These are phyloP conservation scores for Corvus cornix DNA, from an alignment of 2,113 vertebrate genomes.

Conservation along the genomic window DNA sequence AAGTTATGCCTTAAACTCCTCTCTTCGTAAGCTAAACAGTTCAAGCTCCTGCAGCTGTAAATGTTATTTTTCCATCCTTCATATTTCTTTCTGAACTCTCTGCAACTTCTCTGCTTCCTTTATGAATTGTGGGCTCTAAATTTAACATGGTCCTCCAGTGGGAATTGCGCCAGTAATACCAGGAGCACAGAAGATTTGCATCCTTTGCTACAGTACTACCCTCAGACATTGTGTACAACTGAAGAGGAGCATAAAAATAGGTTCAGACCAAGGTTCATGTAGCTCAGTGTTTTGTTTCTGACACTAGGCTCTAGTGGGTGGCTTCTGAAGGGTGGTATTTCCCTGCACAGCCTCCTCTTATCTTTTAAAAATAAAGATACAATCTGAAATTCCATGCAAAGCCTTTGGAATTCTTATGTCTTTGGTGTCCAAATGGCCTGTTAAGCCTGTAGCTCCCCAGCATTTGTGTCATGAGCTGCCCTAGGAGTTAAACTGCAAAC, in stretches of 20 bases:
- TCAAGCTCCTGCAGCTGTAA: not conserved
- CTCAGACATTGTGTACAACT: not conserved
- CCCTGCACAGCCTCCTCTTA: not conserved
- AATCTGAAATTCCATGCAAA: not conserved
- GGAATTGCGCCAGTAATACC: not conserved
- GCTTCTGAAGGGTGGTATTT: not conserved
- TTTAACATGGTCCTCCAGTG: not conserved
- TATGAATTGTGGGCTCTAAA: not conserved
- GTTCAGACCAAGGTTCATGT: not conserved
- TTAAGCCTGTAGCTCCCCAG: not conserved
- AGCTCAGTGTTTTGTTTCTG: not conserved
- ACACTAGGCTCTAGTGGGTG: not conserved
- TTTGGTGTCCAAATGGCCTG: not conserved
- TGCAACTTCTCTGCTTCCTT: constrained; percentile 1
- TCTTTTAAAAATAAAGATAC: not conserved
- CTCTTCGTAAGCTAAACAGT: not conserved
- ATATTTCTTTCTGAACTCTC: not conserved
- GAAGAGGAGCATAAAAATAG: not conserved
- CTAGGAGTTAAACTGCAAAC: not conserved
- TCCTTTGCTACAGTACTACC: not conserved
- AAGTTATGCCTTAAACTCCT: not conserved
- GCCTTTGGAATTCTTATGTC: not conserved
- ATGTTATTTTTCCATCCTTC: not conserved
- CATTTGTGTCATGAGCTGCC: not conserved
- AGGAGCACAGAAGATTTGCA: not conserved